A percentile compares a stretch with the other conserved stretches of the same genome.
Evolutionary conservation across 2,888 invertebrate species (phyloP).

Genomic region (Caradrina clavipalpis): DNA sequence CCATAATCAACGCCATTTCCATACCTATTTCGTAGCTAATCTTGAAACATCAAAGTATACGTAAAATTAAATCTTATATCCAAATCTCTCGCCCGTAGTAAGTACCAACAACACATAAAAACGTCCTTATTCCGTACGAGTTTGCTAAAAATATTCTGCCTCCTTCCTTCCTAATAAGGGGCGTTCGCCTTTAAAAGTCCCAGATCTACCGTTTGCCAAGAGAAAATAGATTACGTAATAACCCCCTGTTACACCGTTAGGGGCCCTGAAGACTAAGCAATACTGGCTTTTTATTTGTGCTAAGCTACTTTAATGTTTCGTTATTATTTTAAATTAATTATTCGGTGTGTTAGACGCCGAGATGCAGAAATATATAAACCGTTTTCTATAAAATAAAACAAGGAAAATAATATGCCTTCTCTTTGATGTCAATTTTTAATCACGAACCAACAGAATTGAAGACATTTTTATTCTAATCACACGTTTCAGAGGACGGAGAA

Average conservation of each 20-base stretch:
- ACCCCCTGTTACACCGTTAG: slow-evolving; percentile 50
- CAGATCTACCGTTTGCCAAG: slow-evolving; percentile 63
- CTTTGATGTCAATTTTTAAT: slow-evolving; percentile 28
- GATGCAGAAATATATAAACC: slow-evolving; percentile 8
- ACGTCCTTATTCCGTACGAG: slow-evolving; percentile 42
- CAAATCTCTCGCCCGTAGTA: slow-evolving; percentile 52
- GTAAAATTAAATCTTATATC: slow-evolving; percentile 63
- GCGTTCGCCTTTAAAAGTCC: slow-evolving; percentile 67
- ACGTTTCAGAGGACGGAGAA: slow-evolving; percentile 5
- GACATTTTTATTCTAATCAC: slow-evolving; percentile 11
- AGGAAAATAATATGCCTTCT: slow-evolving; percentile 16
- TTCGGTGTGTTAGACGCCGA: slow-evolving; percentile 14
- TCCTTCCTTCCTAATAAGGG: slow-evolving; percentile 63
- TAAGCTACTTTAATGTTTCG: slow-evolving; percentile 37
- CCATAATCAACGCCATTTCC: slow-evolving; percentile 27
- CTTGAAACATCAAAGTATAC: slow-evolving; percentile 45
- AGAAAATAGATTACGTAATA: slow-evolving; percentile 71
- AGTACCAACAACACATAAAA: slow-evolving; percentile 50
- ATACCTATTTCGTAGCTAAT: slow-evolving; percentile 33
- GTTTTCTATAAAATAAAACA: slow-evolving; percentile 1
- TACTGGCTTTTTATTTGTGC: slow-evolving; percentile 37
- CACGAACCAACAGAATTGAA: neutral
- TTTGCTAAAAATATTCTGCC: slow-evolving; percentile 54
- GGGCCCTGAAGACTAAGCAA: slow-evolving; percentile 44
- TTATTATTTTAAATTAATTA: slow-evolving; percentile 27